Evolutionary conservation across 2,888 invertebrate species (phyloP), one percentile per base, ranked within the genome.

Genomic region (Chydorus sphaericus): DNA sequence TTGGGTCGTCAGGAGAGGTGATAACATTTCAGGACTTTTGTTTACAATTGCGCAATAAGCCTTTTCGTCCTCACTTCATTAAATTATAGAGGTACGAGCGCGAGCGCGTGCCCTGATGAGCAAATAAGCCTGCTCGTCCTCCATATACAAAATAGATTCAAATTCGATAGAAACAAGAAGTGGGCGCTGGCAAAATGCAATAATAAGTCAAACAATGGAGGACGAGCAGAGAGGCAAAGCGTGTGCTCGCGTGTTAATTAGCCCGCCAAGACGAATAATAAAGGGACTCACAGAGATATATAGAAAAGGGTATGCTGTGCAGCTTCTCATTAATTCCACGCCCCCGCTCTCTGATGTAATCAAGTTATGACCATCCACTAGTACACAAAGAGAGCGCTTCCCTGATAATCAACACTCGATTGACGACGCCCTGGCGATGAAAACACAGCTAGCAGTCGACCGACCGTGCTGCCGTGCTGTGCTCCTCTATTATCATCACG

Each of bases 321-420:
- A 44, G 28, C 44, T 26, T 28, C 28, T 44, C 44, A 44, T 44
- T 44, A 44, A 44, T 44, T 44, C 44, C 44, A 28, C 44, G 26
- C 26, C 26, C 44, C 14, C 44, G 44, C 44, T 44, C 44, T 44
- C 26, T 26, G 44, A 44, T 44, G 28, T 44, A 44, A 44, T 26
- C 14, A 28, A 44, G 44, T 44, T 44, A 44, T 26, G 14, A 33
- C 33, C 44, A 23, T 28, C 20, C 4, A 28, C 18, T 14, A 11
- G 16, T 10, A 4, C 44, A 18, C 44, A 26, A 14, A n/a, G 44
- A 5, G 1, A 38, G 44, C 23, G 28, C 44, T 23, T 44, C 10
- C 11, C 26, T 20, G 44, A 44, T 39, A 23, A 39, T 10, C 36
- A 16, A 36, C 18, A 14, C 18, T 39, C 18, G 39, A 8, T 39